phyloP scores from a whole-genome alignment of 1,140 invertebrate species.

The Sycobia sp. region DNA sequence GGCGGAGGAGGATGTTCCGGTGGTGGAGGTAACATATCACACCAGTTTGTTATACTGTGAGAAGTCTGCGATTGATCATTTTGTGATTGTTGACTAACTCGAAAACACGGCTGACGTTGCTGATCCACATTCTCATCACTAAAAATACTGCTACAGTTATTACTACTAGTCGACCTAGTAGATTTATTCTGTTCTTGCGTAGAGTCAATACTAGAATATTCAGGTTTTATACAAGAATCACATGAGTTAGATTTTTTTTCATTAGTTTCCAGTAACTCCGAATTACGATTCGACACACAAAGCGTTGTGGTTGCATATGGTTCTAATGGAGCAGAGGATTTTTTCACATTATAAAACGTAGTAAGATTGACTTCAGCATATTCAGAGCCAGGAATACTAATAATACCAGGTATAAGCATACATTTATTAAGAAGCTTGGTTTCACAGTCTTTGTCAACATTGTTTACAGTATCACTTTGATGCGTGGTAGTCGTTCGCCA shows the following conservation, averaged over 20 bases:
- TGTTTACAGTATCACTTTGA: conserved; percentile 56
- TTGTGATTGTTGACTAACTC: conserved; percentile 42
- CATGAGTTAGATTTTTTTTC: conserved; percentile 61
- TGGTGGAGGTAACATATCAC: conserved; percentile 78
- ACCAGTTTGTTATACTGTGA: conserved; percentile 72
- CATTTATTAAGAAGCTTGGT: conserved; percentile 70
- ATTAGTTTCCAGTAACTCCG: conserved; percentile 60
- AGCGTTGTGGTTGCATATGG: conserved; percentile 85
- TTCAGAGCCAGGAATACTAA: conserved; percentile 66
- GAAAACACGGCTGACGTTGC: conserved; percentile 49
- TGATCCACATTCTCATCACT: conserved; percentile 54
- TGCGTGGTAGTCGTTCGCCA: conserved; percentile 69
- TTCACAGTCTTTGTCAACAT: conserved; percentile 67
- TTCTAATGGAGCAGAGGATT: conserved; percentile 72
- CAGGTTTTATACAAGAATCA: conserved; percentile 61
- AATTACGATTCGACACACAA: conserved; percentile 59
- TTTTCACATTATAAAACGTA: conserved; percentile 78
- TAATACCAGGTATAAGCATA: conserved; percentile 59
- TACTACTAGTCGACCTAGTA: conserved; percentile 57
- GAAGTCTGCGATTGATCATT: conserved; percentile 40
- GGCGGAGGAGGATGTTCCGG: conserved; percentile 78
- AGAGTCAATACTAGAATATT: conserved; percentile 61
- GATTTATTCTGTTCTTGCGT: conserved; percentile 59
- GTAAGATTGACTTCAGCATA: conserved; percentile 82
- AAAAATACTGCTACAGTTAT: conserved; percentile 61